Base-by-base conservation (phyloP, 2,888 invertebrate species). In the Lycia hirtaria region DNA sequence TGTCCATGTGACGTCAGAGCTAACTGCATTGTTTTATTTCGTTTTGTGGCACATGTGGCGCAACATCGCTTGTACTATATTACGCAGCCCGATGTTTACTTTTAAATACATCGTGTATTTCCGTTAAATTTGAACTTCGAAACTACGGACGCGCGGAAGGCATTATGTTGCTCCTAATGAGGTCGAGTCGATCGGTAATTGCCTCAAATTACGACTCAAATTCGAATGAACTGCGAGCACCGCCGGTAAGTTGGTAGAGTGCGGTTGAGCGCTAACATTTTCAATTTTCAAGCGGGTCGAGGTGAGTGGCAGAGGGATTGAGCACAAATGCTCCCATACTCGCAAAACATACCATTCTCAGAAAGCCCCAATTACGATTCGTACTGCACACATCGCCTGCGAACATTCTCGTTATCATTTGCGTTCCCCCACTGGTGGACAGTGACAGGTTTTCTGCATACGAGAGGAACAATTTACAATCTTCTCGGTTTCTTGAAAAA, bases 1-100 rank as follows among this genome's bases (percentile, higher is more conserved):
- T 68, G 68, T 76, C 61, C 64, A 26, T 60, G 65, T 77, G 81
- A 80, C 80, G 81, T 80, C 78, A 76, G 53, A 68, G 55, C 57
- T 67, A 66, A 67, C 65, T 74, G 75, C 74, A 78, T 76, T 78
- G 75, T 80, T 72, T 78, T 79, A 72, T 81, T 81, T 64, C 72
- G 68, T 70, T 75, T 70, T 64, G 63, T 65, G 65, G 68, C 75
- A 73, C 81, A 74, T 81, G 76, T 71, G 71, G 67, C 58, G 71
- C 72, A 75, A 75, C 64, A 58, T 56, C 24, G 41, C 28, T 12
- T 49, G 32, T 48, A 53, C 24, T 30, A 19, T 44, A 9, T 43
- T 40, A 12, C 49, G 56, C 41, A 54, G 54, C 67, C 45, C 62
- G 40, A 20, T 66, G 48, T 69, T 67, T 64, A 65, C 57, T 65